phyloP scores from a whole-genome alignment of 2,888 invertebrate species.

The Napeogenes sylphis region DNA sequence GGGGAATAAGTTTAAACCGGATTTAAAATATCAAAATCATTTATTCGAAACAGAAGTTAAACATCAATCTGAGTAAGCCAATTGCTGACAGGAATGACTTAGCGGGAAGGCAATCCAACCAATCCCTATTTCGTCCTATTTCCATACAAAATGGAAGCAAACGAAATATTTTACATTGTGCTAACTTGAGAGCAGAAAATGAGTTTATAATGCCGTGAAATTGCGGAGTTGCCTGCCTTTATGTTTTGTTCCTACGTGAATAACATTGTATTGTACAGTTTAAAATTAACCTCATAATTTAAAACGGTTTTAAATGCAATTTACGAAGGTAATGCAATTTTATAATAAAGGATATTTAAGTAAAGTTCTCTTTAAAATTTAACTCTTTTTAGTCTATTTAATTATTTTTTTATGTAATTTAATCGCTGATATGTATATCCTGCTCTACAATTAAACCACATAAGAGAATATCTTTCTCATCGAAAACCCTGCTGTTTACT shows the following conservation, averaged over 20 bases:
- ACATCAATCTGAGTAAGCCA: constrained; percentile 31
- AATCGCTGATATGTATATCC: not conserved
- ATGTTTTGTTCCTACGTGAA: constrained; percentile 28
- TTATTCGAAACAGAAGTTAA: too few species aligned
- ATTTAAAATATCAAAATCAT: constrained; percentile 10
- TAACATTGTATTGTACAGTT: constrained; percentile 26
- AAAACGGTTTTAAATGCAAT: constrained; percentile 6
- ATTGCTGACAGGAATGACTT: constrained; percentile 24
- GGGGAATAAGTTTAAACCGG: constrained; percentile 8
- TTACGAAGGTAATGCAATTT: not conserved
- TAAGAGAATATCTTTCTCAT: too few species aligned
- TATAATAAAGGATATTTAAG: constrained; percentile 1
- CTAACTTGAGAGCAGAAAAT: constrained; percentile 41
- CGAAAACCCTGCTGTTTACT: not conserved
- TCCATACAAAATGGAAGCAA: constrained; percentile 40
- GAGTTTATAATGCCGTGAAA: constrained; percentile 55
- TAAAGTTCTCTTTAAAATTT: not conserved
- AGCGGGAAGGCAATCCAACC: constrained; percentile 24
- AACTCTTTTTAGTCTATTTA: not conserved
- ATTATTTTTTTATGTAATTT: too few species aligned
- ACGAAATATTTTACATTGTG: constrained; percentile 49
- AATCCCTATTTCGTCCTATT: constrained; percentile 41
- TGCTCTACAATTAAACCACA: not conserved
- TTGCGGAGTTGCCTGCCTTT: constrained; percentile 41
- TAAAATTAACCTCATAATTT: constrained; percentile 19